These are phyloP conservation scores for Adelognathus sp. DNA, from an alignment of 2,888 invertebrate species.

Conservation along the genomic window DNA sequence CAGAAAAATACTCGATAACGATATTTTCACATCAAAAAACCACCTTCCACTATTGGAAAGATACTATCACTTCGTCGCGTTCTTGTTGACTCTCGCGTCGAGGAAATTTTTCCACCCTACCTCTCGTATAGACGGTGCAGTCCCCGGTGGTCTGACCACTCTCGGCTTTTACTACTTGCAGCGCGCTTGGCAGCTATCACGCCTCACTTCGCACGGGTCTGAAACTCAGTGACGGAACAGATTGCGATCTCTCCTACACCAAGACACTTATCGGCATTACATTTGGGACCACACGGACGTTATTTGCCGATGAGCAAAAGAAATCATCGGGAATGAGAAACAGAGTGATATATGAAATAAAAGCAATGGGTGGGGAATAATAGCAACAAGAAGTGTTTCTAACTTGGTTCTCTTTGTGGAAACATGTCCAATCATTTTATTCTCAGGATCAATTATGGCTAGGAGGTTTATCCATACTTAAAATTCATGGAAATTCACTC, in stretches of 20 bases:
- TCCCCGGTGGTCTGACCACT: slow-evolving; percentile 43
- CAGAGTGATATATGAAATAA: neutral
- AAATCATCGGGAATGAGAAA: neutral
- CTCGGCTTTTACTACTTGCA: slow-evolving; percentile 35
- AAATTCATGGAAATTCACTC: too few species aligned
- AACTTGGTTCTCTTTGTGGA: too few species aligned
- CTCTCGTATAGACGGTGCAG: neutral
- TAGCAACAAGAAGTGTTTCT: too few species aligned
- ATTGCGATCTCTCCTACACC: slow-evolving; percentile 36
- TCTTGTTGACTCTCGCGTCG: slow-evolving; percentile 20
- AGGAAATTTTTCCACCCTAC: slow-evolving; percentile 3
- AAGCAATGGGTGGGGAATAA: neutral
- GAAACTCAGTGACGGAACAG: slow-evolving; percentile 29
- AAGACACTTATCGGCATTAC: neutral
- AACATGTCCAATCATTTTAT: too few species aligned
- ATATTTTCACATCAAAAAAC: neutral
- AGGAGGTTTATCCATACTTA: too few species aligned
- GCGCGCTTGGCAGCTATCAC: neutral
- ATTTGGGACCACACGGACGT: slow-evolving; percentile 21
- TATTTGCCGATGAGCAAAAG: slow-evolving; percentile 30
- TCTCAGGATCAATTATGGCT: too few species aligned
- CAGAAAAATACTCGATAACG: neutral
- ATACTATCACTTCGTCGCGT: neutral
- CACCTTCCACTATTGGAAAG: neutral
- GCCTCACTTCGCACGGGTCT: slow-evolving; percentile 16